Base-by-base conservation (phyloP, 2,113 vertebrate species). In the Callaeas wilsoni region DNA sequence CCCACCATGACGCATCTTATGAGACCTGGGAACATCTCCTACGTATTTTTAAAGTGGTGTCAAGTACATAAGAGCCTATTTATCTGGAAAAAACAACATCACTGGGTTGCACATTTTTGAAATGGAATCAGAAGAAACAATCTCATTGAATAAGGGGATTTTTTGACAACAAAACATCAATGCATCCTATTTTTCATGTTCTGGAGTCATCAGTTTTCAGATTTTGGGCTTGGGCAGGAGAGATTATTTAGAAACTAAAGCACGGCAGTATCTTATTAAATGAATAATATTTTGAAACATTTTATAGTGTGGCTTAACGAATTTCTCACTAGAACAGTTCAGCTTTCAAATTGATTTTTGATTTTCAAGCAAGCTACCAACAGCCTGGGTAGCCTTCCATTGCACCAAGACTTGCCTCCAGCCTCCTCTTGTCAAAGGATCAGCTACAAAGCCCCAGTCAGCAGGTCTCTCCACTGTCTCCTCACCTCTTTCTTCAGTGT, bases 401-500 rank as follows among this genome's bases (percentile, higher is more conserved):
- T 47, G 20, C 49, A 79, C 27, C 26, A 55, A 75, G 50, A 52
- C 42, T 47, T 18, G 63, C 57, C 30, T 67, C 37, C 37, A 52
- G 33, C 16, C 32, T 77, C 50, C 46, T 84, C 49, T 27, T 62
- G 30, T 41, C 67, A 88, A 76, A 57, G 3, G 2, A 53, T 59
- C 42, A 56, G 53, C 60, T 75, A 67, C 21, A 44, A 55, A 41
- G 20, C 33, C 32, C 13, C 7, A 49, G 6, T 6, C 39, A 74
- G 39, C 32, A 84, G 14, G 21, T 53, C 35, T 56, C 84, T 16
- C 53, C 9, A 25, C 19, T 15, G 13, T 26, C 21, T 60, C 22
- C 90, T 97, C 84, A 99, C 99, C 98, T 99, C 98, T 16, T 98
- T 99, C 80, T 98, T 99, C 79, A 99, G 97, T 4, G 98, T 98